A percentile compares a stretch with the other conserved stretches of the same genome.
phyloP scores from a whole-genome alignment of 2,113 vertebrate genomes.

The Platysteira castanea region DNA sequence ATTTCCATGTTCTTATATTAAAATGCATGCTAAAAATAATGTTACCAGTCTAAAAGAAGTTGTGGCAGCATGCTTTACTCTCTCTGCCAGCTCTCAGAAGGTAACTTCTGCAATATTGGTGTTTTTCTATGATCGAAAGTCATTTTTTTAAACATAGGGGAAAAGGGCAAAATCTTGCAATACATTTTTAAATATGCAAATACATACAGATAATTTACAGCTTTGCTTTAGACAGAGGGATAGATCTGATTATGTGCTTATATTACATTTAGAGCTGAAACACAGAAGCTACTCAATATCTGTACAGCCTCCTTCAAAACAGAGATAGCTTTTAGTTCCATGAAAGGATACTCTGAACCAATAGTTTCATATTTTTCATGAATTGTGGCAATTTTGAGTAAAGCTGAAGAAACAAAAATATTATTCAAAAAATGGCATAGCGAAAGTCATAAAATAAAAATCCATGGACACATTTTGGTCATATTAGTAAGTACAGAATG shows the following conservation, averaged over 20 bases:
- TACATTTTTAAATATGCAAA: neutral
- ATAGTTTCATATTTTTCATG: neutral
- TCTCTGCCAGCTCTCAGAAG: neutral
- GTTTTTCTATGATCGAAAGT: neutral
- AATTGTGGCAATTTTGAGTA: neutral
- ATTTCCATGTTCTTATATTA: neutral
- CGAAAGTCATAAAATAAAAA: neutral
- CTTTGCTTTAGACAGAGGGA: neutral
- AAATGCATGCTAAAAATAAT: neutral
- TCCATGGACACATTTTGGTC: neutral
- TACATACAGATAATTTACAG: neutral
- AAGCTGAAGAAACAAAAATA: neutral
- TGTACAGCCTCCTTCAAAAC: neutral
- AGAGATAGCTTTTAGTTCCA: neutral
- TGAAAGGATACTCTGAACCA: neutral
- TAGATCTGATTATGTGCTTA: neutral
- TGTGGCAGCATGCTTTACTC: neutral
- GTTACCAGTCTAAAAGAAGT: neutral
- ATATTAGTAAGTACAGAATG: neutral
- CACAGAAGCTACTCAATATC: neutral
- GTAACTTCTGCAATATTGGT: neutral
- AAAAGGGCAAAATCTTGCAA: neutral
- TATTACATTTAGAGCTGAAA: neutral
- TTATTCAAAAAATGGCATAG: neutral
- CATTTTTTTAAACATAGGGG: neutral